Evolutionary conservation across 2,113 vertebrate species (phyloP), one percentile per base, ranked within the genome.

Genomic region (Myrmophylax atrothorax): DNA sequence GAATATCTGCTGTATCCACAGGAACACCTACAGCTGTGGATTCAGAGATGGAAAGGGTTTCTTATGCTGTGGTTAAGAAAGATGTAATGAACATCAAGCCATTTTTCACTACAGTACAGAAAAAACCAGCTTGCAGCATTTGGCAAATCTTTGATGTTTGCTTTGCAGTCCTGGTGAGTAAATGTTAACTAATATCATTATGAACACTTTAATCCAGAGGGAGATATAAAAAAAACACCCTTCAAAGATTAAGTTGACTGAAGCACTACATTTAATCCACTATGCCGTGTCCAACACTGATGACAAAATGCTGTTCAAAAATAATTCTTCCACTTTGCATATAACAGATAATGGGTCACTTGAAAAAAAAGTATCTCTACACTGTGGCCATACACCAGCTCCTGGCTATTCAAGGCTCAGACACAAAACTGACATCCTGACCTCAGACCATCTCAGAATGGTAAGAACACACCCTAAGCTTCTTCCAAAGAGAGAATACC

Each of bases 201-300:
- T 18, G 64, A 92, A 68, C 38, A 72, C 20, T 74, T 84, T 49
- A 95, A 93, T 90, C 31, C 62, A 89, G 31, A 64, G 40, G 31
- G 31, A 64, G 24, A 72, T 29, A 25, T 1, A 46, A 20, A n/a
- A 75, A 67, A 58, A 73, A 24, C 56, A 19, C 6, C 8, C 47
- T 52, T 79, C 33, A 44, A 81, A 81, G 73, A 92, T 82, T 74
- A 81, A 84, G 87, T 93, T 89, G 53, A 81, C n/a, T 81, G 73
- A 95, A 93, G 69, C 33, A 47, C 69, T 87, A 70, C 50, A 40
- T 81, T 93, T 89, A 95, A 94, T 94, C 76, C 46, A 55, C 77
- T 80, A 31, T 12, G 33, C 82, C 75, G 24, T 24, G 68, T 44
- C 68, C 73, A 87, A 84, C 28, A 47, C 24, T 47, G 52, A 84